Percentiles rank a stretch among this genome's conserved stretches.
Conservation (phyloP, 2,113 vertebrate species). For the Neodon shergylaensis region DNA sequence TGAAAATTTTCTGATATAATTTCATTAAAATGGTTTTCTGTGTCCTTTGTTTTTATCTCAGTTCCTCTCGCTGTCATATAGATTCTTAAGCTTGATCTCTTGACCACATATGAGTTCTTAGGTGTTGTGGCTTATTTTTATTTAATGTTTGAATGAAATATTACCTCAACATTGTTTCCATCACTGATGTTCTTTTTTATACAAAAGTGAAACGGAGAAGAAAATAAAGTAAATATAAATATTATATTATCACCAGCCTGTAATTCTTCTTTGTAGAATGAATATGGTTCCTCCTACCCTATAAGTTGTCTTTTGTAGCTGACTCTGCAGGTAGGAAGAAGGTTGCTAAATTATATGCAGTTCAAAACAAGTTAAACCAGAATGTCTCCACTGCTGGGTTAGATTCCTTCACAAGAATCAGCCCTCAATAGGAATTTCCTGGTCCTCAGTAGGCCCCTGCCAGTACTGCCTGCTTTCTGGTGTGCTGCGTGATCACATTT, state of each 20-base stretch:
- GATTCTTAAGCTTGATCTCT: background rate
- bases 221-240: background rate
- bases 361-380: constrained; percentile 2
- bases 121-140: background rate
- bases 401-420: background rate
- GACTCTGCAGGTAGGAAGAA: background rate
- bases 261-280: background rate
- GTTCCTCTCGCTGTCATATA: background rate
- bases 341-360: background rate
- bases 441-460: background rate
- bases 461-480: background rate
- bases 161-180: background rate
- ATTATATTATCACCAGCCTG: background rate
- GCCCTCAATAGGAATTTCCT: background rate
- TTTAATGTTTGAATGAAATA: background rate
- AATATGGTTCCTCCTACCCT: background rate
- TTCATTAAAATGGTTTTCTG: background rate
- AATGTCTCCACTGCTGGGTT: background rate
- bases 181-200: background rate
- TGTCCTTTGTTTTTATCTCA: background rate
- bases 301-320: background rate
- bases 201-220: background rate
- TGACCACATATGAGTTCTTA: background rate
- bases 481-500: background rate
- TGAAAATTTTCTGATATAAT: background rate